phyloP scores from a whole-genome alignment of 2,888 invertebrate species.

The Oscheius sp. region DNA sequence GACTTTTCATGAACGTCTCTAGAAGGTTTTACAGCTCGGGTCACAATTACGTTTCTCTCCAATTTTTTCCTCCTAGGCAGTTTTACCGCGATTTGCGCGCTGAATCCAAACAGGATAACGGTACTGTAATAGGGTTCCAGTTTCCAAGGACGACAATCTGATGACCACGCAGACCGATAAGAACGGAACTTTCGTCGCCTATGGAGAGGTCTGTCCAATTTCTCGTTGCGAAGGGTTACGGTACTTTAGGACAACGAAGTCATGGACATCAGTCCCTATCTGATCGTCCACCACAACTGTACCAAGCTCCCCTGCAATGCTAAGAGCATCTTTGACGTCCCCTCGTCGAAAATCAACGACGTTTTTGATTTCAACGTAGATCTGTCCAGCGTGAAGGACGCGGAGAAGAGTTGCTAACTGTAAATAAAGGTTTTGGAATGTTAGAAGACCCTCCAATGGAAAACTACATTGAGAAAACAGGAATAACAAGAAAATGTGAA shows the following conservation, averaged over 20 bases:
- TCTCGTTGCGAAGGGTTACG: background rate
- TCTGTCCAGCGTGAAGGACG: background rate
- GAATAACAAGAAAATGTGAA: too few relatives aligned
- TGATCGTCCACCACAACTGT: conserved; percentile 25
- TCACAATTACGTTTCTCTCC: too few relatives aligned
- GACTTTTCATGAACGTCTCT: too few relatives aligned
- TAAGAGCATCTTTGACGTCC: conserved; percentile 4
- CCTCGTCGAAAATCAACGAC: background rate
- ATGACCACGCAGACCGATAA: conserved; percentile 13
- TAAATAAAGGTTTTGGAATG: too few relatives aligned
- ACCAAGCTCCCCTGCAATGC: background rate
- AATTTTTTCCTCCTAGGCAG: too few relatives aligned
- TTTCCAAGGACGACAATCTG: conserved; percentile 19
- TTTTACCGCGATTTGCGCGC: too few relatives aligned
- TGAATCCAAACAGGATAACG: too few relatives aligned
- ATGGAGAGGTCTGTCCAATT: conserved; percentile 14
- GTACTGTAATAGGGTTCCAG: background rate
- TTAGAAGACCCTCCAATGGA: too few relatives aligned
- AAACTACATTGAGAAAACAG: too few relatives aligned
- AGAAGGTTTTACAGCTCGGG: too few relatives aligned
- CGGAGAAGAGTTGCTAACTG: too few relatives aligned
- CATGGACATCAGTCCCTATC: conserved; percentile 4
- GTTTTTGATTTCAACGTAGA: conserved; percentile 6
- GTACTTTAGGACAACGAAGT: conserved; percentile 24
- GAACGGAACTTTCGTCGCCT: conserved; percentile 10